phyloP scores from a whole-genome alignment of 2,797 vertebrate species.

The Gallinago nigripennis region DNA sequence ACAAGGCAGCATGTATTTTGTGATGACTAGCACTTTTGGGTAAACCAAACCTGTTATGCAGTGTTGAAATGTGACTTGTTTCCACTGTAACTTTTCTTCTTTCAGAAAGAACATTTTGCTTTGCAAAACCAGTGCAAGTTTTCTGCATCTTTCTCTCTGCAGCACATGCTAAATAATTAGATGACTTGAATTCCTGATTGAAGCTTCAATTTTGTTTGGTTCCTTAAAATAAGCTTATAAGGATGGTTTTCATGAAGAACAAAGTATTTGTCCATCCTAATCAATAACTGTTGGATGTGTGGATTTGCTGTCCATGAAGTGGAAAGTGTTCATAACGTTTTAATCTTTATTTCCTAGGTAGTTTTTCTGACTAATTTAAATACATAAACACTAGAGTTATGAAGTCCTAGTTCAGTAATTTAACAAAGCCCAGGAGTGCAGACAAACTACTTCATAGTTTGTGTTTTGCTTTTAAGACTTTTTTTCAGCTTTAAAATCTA shows the following conservation, averaged over 20 bases:
- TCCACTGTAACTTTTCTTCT: slow-evolving; percentile 15
- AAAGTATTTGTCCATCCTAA: neutral
- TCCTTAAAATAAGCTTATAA: neutral
- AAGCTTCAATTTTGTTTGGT: neutral
- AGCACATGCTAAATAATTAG: slow-evolving; percentile 67
- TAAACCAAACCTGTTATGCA: neutral
- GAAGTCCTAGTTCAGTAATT: neutral
- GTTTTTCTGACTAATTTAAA: neutral
- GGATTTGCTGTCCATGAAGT: neutral
- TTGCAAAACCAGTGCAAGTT: slow-evolving; percentile 66
- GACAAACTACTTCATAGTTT: neutral
- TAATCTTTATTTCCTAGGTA: neutral
- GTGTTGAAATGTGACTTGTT: neutral
- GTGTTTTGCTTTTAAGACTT: neutral
- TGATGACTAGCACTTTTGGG: neutral
- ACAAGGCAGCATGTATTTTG: neutral
- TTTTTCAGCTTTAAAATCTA: neutral
- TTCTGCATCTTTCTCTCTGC: too few species aligned
- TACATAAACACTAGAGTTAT: neutral
- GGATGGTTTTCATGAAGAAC: neutral
- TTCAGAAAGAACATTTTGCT: slow-evolving; percentile 71
- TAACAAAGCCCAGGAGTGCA: neutral
- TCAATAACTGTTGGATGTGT: neutral
- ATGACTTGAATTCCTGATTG: neutral
- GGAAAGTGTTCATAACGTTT: neutral